These are phyloP conservation scores for Plumapathes pennacea DNA, from an alignment of 92 coral and sea anemone genomes.

Conservation along the genomic window DNA sequence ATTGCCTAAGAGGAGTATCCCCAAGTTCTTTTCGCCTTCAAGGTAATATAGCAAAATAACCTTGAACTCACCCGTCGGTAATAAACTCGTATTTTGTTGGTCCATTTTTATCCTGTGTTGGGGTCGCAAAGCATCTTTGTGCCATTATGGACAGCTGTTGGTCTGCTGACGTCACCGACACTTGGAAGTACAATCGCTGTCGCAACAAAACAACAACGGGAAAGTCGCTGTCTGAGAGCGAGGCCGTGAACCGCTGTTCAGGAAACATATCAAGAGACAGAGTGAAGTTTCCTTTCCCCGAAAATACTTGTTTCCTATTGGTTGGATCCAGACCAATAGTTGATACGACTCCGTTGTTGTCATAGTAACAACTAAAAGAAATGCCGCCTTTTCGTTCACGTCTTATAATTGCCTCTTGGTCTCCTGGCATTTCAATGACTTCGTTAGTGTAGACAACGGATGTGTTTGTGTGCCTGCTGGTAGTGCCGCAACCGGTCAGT, in stretches of 20 bases:
- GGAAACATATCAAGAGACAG: constrained; percentile 27
- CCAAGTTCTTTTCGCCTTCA: not conserved
- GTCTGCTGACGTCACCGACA: constrained; percentile 48
- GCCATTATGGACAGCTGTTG: constrained; percentile 56
- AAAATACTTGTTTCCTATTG: constrained; percentile 20
- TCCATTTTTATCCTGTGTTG: constrained; percentile 21
- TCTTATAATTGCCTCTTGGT: constrained; percentile 18
- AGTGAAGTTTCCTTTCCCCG: constrained; percentile 30
- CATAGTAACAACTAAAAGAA: constrained; percentile 39
- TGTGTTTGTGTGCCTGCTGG: constrained; percentile 6
- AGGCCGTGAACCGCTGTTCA: constrained; percentile 26
- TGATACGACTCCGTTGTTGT: constrained; percentile 27
- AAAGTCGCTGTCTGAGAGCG: constrained; percentile 26
- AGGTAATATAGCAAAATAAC: no score
- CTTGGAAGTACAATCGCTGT: constrained; percentile 54
- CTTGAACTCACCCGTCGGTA: not conserved
- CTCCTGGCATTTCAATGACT: constrained; percentile 36
- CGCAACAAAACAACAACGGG: constrained; percentile 58
- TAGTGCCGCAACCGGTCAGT: constrained; percentile 34
- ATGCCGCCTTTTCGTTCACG: constrained; percentile 44
- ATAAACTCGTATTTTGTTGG: constrained; percentile 5
- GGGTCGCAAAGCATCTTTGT: constrained; percentile 69
- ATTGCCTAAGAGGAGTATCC: not conserved
- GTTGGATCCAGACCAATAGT: constrained; percentile 35
- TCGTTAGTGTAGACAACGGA: constrained; percentile 32